These are phyloP conservation scores for Chymomyza caudatula DNA, from an alignment of 2,888 invertebrate species.

Conservation along the genomic window DNA sequence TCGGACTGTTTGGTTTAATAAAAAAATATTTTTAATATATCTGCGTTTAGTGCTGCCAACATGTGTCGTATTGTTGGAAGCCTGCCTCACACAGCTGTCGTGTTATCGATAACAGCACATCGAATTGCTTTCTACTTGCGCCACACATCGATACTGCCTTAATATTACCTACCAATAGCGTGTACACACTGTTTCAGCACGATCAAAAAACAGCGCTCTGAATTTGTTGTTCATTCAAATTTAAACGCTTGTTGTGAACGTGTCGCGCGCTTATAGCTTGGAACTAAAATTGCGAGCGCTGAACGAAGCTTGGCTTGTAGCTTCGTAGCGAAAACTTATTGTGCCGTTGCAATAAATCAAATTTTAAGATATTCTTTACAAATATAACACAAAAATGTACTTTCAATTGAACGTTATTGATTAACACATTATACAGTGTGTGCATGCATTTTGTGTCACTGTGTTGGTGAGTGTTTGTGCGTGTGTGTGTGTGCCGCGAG, in stretches of 20 bases:
- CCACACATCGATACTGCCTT: neutral
- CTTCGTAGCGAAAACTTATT: conserved; percentile 16
- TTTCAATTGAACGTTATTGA: conserved; percentile 51
- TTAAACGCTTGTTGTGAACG: neutral
- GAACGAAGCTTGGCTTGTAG: neutral
- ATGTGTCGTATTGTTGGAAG: neutral
- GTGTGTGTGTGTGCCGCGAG: conserved; percentile 19
- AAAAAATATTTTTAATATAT: too few relatives aligned
- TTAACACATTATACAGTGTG: conserved; percentile 48
- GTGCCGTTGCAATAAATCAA: conserved; percentile 29
- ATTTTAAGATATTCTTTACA: conserved; percentile 15
- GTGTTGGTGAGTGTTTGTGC: neutral
- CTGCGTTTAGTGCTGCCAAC: neutral
- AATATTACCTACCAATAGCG: too few relatives aligned
- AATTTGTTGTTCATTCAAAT: neutral
- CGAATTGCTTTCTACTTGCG: neutral
- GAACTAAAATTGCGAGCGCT: neutral
- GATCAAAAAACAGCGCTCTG: neutral
- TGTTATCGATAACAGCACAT: neutral
- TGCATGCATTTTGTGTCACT: too few relatives aligned
- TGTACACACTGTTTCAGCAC: neutral
- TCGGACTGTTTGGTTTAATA: too few relatives aligned
- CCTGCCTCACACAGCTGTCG: neutral
- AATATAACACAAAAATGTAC: conserved; percentile 40
- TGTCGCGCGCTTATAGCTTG: neutral